Conservation (phyloP, 2,888 invertebrate genomes). For the Synanthedon formicaeformis region DNA sequence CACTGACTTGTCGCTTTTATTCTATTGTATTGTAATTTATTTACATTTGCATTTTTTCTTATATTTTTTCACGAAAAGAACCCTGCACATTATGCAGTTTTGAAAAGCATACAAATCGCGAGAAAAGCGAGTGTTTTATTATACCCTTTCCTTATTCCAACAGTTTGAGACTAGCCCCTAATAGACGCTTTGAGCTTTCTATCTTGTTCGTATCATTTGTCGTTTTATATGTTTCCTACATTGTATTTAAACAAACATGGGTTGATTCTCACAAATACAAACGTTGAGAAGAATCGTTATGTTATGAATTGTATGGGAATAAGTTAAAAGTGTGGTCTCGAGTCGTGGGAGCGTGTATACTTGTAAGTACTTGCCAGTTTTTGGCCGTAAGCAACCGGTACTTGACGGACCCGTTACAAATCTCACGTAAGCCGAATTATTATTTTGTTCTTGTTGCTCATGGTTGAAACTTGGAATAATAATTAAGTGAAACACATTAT, state of each 20-base stretch:
- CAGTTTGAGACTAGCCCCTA: background rate
- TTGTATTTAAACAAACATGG: too few species aligned
- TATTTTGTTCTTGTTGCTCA: background rate
- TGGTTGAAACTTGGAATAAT: background rate
- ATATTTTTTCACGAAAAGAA: too few species aligned
- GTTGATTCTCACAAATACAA: background rate
- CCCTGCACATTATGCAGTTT: too few species aligned
- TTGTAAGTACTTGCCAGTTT: slow-evolving; percentile 25
- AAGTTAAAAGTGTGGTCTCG: background rate
- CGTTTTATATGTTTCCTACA: too few species aligned
- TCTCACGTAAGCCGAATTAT: slow-evolving; percentile 8
- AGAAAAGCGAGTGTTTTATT: too few species aligned
- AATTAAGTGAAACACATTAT: background rate
- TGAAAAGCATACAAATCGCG: too few species aligned
- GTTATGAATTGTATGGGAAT: background rate
- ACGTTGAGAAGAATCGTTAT: background rate
- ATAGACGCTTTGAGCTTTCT: background rate
- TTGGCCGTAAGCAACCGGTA: slow-evolving; percentile 20
- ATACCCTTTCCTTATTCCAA: too few species aligned
- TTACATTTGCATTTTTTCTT: too few species aligned
- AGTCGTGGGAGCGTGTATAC: slow-evolving; percentile 5
- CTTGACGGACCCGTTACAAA: slow-evolving; percentile 8
- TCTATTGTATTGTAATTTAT: too few species aligned
- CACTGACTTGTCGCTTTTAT: too few species aligned
- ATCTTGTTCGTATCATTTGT: too few species aligned